These are phyloP conservation scores for Tineola bisselliella DNA, from an alignment of 2,888 invertebrate genomes.

Conservation along the genomic window DNA sequence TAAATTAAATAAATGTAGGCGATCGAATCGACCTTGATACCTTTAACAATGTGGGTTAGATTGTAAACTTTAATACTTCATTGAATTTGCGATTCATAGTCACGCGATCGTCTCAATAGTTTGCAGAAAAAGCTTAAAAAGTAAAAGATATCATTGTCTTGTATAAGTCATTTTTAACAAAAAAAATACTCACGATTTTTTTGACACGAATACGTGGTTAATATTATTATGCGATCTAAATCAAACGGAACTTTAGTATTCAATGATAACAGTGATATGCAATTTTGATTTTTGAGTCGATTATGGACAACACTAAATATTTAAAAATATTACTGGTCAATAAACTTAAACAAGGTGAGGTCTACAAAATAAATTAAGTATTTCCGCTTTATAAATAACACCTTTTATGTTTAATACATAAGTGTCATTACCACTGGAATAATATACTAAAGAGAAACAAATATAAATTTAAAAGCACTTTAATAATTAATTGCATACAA, in stretches of 20 bases:
- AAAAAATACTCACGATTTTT: not conserved
- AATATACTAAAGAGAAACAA: not conserved
- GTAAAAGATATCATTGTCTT: slow-evolving; percentile 5
- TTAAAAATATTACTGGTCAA: not conserved
- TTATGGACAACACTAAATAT: too few species aligned
- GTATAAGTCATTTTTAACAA: not conserved
- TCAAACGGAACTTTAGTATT: not conserved
- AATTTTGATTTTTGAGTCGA: too few species aligned
- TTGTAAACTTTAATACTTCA: slow-evolving; percentile 23
- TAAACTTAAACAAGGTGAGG: not conserved
- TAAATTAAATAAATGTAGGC: not conserved
- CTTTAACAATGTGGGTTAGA: slow-evolving; percentile 19
- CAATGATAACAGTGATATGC: not conserved
- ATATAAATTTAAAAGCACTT: not conserved
- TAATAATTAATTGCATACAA: not conserved
- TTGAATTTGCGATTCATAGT: slow-evolving; percentile 38
- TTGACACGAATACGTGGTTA: not conserved
- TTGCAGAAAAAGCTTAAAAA: not conserved
- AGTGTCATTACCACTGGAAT: not conserved
- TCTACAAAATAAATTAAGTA: not conserved
- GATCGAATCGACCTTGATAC: slow-evolving; percentile 33
- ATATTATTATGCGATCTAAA: not conserved
- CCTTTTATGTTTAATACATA: not conserved
- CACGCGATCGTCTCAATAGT: slow-evolving; percentile 37
- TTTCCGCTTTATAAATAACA: not conserved